Conservation (phyloP, 2,888 invertebrate species). For the Spilarctia lutea region DNA sequence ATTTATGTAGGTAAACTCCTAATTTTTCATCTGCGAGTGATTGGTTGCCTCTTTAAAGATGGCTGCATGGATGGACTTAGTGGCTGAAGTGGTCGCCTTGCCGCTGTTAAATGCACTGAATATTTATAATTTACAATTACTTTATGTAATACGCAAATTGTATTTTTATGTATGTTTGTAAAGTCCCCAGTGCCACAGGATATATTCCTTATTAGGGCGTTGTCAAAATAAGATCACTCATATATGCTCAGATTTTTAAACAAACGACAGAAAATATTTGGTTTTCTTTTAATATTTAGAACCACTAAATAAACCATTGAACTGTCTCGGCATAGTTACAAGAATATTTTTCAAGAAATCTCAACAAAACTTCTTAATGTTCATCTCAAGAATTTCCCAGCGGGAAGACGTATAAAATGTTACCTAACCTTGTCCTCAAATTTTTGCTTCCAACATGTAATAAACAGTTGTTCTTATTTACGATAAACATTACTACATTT, state of each 20-base stretch:
- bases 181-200: no score
- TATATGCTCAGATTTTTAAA: not conserved
- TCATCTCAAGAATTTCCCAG: not conserved
- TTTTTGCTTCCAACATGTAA: conserved; percentile 24
- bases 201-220: no score
- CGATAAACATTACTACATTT: conserved; percentile 37
- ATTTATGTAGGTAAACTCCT: not conserved
- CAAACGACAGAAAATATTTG: not conserved
- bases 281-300: not conserved
- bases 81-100: no score
- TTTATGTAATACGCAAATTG: no score
- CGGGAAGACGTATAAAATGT: conserved; percentile 7
- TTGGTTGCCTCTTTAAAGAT: not conserved
- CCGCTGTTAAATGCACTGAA: no score
- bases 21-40: not conserved
- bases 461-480: conserved; percentile 42
- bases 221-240: no score
- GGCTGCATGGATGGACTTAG: no score
- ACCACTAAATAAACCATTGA: not conserved
- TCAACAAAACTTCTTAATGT: not conserved
- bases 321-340: not conserved
- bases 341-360: not conserved
- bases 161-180: no score
- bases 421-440: conserved; percentile 16
- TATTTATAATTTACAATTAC: no score